A percentile compares a stretch with the other conserved stretches of the same genome.
Conservation (phyloP, 2,797 vertebrate species). For the Chelmon rostratus region DNA sequence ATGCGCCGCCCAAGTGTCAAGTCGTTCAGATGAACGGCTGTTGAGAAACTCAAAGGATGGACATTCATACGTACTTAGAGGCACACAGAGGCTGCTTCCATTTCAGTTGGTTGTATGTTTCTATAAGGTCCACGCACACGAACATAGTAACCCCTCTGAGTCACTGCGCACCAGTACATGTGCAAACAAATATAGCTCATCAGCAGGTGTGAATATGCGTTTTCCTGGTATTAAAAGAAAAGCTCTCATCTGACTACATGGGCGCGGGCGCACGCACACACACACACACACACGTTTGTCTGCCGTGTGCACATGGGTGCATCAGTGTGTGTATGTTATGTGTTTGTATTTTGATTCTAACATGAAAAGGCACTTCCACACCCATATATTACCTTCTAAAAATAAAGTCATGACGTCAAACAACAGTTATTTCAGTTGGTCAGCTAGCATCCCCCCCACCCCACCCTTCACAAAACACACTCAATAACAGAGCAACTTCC, state of each 20-base stretch:
- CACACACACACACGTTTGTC: conserved; percentile 32
- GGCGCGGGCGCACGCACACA: conserved; percentile 10
- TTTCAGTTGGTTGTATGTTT: conserved; percentile 1
- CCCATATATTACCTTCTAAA: conserved; percentile 91
- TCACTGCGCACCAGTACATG: conserved; percentile 18
- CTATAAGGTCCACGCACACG: conserved; percentile 1
- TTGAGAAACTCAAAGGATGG: too few species aligned
- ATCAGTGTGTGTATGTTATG: conserved; percentile 73
- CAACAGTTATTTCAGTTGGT: conserved; percentile 88
- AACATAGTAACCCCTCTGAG: conserved; percentile 35
- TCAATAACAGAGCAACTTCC: conserved; percentile 89
- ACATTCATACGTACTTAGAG: too few species aligned
- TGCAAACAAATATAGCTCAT: conserved; percentile 58
- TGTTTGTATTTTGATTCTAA: conserved; percentile 88
- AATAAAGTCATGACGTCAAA: conserved; percentile 92
- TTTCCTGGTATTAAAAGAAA: conserved; percentile 51
- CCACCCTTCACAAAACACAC: conserved; percentile 85
- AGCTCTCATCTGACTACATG: conserved; percentile 23
- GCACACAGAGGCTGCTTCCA: too few species aligned
- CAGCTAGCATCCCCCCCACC: conserved; percentile 83
- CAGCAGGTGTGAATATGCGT: conserved; percentile 67
- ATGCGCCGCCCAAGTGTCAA: too few species aligned
- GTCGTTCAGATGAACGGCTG: too few species aligned
- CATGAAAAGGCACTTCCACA: conserved; percentile 91
- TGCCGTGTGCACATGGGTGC: conserved; percentile 59